phyloP scores from a whole-genome alignment of 2,113 vertebrate genomes.

The Melanerpes formicivorus region DNA sequence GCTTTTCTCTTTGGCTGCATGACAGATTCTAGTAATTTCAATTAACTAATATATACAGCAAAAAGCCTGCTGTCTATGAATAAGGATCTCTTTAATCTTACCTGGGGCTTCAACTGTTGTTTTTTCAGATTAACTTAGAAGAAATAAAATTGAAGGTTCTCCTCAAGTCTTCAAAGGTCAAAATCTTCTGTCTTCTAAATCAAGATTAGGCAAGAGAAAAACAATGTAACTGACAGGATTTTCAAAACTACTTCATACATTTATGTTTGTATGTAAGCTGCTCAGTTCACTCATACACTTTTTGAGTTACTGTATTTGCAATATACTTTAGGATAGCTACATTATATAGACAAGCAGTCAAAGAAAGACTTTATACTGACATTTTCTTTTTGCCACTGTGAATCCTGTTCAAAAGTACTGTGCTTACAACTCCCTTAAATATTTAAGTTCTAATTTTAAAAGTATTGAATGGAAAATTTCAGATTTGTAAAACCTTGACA shows the following conservation, averaged over 20 bases:
- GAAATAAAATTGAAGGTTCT: constrained; percentile 72
- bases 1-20: neutral
- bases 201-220: constrained; percentile 10
- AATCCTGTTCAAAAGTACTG: neutral
- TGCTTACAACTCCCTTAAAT: neutral
- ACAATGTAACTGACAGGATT: neutral
- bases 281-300: neutral
- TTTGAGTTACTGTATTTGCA: neutral
- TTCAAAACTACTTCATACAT: neutral
- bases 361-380: neutral
- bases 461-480: neutral
- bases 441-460: neutral
- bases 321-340: neutral
- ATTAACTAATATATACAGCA: neutral
- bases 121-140: constrained; percentile 70
- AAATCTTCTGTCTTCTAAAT: constrained; percentile 72
- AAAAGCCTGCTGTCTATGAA: neutral
- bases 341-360: neutral
- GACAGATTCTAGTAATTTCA: neutral
- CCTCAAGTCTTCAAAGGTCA: constrained; percentile 79
- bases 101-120: constrained; percentile 75
- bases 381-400: neutral
- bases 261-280: neutral
- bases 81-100: constrained; percentile 36
- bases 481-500: neutral